Conservation (phyloP, 2,888 invertebrate genomes). For the Miltochrista miniata region DNA sequence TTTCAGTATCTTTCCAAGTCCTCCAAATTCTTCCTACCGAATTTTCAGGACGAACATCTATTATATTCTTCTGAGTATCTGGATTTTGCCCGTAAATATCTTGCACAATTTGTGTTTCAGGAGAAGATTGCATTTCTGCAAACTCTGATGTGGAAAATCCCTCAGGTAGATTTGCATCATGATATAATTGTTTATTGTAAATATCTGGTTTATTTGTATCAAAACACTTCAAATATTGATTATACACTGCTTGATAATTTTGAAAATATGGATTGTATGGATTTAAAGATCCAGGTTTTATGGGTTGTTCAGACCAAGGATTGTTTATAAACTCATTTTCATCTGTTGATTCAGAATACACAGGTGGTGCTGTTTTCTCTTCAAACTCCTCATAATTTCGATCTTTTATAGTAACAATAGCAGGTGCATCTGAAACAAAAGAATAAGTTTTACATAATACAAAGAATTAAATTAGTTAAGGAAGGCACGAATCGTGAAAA, state of each 20-base stretch:
- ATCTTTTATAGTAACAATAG: constrained; percentile 11
- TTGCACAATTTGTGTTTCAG: neutral
- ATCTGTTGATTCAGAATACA: neutral
- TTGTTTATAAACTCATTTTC: neutral
- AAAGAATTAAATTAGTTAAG: neutral
- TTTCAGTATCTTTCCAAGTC: constrained; percentile 19
- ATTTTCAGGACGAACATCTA: constrained; percentile 7
- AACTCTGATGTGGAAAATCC: neutral
- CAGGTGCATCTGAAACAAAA: constrained; percentile 19
- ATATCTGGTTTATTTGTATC: neutral
- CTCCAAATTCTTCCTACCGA: constrained; percentile 13
- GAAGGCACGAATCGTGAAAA: no score
- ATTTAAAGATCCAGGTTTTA: neutral
- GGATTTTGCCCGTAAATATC: neutral
- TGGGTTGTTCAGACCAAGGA: neutral
- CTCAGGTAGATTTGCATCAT: neutral
- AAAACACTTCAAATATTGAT: neutral
- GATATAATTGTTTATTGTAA: neutral
- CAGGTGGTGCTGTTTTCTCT: constrained; percentile 4
- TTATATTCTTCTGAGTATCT: neutral
- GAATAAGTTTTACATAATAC: neutral
- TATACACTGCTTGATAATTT: neutral
- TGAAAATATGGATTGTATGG: neutral
- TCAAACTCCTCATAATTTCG: constrained; percentile 17
- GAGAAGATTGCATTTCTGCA: neutral